Percentiles rank a stretch among this genome's conserved stretches.
Evolutionary conservation across 2,113 vertebrate genomes (phyloP).

Genomic region (Myrmecobius fasciatus): DNA sequence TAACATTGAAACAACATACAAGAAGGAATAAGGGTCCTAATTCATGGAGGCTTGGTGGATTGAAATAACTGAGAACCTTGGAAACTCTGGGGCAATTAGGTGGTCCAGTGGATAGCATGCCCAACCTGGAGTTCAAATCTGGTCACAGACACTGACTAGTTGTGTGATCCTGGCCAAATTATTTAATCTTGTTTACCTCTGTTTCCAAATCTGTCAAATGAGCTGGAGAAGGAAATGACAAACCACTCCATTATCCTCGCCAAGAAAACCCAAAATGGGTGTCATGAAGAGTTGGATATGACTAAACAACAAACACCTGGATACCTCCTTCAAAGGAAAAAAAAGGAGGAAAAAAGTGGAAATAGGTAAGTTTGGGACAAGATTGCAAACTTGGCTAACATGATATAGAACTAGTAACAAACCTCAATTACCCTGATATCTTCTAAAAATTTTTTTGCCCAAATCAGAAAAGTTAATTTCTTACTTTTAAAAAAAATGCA

Average conservation of each 20-base stretch:
- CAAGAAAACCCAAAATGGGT: neutral
- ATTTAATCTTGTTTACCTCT: neutral
- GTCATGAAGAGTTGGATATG: neutral
- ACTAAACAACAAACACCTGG: neutral
- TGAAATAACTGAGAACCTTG: neutral
- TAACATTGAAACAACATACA: neutral
- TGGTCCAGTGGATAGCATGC: neutral
- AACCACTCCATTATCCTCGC: neutral
- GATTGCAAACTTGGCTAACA: neutral
- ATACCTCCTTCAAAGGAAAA: neutral
- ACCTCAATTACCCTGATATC: neutral
- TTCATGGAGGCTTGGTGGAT: neutral
- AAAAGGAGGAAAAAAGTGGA: neutral
- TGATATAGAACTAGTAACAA: neutral
- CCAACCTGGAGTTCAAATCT: neutral
- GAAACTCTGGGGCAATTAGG: neutral
- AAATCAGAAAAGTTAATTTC: neutral
- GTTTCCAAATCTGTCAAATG: neutral
- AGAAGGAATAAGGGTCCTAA: neutral
- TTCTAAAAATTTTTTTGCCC: neutral
- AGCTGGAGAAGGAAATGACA: neutral
- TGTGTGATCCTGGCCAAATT: neutral
- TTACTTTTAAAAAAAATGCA: neutral
- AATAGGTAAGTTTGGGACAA: neutral
- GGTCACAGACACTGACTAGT: too few relatives aligned